Evolutionary conservation across 2,888 invertebrate genomes (phyloP).

Genomic region (Sinelater perroti): DNA sequence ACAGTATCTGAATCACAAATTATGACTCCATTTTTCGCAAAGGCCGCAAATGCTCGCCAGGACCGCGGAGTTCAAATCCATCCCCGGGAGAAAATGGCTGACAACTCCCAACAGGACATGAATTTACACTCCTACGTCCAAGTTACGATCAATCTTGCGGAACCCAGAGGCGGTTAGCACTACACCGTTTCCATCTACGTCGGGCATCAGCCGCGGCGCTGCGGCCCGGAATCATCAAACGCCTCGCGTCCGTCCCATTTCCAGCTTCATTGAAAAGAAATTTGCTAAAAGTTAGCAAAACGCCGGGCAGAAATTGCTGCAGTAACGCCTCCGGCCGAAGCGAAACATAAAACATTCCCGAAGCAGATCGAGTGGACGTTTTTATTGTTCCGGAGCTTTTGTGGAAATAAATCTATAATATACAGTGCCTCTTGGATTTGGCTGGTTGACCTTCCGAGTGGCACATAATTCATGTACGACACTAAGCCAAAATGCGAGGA

Average conservation of each 20-base stretch:
- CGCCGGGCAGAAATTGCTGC: constrained; percentile 21
- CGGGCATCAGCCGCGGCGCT: constrained; percentile 19
- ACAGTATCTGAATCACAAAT: too few species aligned
- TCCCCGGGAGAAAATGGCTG: constrained; percentile 29
- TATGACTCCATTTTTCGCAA: constrained; percentile 7
- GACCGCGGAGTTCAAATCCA: constrained; percentile 4
- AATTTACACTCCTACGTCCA: constrained; percentile 35
- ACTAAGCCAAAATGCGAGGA: constrained; percentile 40
- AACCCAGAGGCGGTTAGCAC: constrained; percentile 23
- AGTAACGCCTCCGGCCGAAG: constrained; percentile 26
- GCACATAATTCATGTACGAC: constrained; percentile 42
- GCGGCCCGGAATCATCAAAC: constrained; percentile 18
- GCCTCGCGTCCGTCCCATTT: constrained; percentile 18
- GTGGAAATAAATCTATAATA: constrained; percentile 41
- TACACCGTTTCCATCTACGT: constrained; percentile 26
- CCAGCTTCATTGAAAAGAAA: constrained; percentile 28
- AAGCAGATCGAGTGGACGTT: constrained; percentile 36
- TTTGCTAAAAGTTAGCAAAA: constrained; percentile 29
- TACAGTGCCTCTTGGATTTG: constrained; percentile 39
- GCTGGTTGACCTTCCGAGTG: constrained; percentile 38
- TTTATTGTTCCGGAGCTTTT: constrained; percentile 38
- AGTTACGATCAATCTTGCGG: constrained; percentile 33
- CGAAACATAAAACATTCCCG: constrained; percentile 29
- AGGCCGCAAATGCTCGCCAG: neutral
- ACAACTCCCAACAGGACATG: constrained; percentile 34